Conservation (phyloP, 1,140 invertebrate species). For the Listronotus oregonensis region DNA sequence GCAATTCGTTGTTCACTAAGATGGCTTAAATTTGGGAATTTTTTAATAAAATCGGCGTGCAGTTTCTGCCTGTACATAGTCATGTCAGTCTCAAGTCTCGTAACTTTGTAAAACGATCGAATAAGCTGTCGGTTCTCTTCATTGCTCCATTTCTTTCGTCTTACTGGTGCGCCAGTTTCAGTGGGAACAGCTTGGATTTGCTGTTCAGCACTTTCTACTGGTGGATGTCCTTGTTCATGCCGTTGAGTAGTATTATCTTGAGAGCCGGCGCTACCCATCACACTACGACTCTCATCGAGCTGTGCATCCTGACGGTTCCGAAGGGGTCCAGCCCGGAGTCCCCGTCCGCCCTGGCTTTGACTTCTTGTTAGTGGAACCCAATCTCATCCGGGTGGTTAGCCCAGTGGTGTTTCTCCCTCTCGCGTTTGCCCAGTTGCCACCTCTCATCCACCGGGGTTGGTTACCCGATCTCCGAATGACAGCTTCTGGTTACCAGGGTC, state of each 20-base stretch:
- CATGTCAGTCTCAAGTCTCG: background rate
- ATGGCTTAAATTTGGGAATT: too few relatives aligned
- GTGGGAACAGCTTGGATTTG: background rate
- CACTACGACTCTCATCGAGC: slow-evolving; percentile 3
- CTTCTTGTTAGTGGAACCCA: too few relatives aligned
- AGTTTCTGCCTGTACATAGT: background rate
- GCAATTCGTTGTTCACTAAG: too few relatives aligned
- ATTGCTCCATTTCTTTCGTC: slow-evolving; percentile 1
- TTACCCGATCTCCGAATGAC: too few relatives aligned
- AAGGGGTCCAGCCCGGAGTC: too few relatives aligned
- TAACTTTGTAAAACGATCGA: slow-evolving; percentile 3
- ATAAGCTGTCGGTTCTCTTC: slow-evolving; percentile 9
- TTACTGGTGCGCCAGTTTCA: background rate
- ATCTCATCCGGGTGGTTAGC: too few relatives aligned
- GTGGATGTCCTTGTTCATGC: background rate
- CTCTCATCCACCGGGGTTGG: too few relatives aligned
- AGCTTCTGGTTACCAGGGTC: too few relatives aligned
- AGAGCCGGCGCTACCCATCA: slow-evolving; percentile 1
- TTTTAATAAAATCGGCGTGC: too few relatives aligned
- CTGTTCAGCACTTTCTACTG: background rate
- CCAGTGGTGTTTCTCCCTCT: too few relatives aligned
- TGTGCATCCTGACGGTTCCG: background rate
- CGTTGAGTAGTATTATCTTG: slow-evolving; percentile 10
- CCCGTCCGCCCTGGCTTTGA: too few relatives aligned
- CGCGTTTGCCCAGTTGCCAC: too few relatives aligned